Conservation (phyloP, 2,797 vertebrate genomes). For the Chaetodon trifasciatus region DNA sequence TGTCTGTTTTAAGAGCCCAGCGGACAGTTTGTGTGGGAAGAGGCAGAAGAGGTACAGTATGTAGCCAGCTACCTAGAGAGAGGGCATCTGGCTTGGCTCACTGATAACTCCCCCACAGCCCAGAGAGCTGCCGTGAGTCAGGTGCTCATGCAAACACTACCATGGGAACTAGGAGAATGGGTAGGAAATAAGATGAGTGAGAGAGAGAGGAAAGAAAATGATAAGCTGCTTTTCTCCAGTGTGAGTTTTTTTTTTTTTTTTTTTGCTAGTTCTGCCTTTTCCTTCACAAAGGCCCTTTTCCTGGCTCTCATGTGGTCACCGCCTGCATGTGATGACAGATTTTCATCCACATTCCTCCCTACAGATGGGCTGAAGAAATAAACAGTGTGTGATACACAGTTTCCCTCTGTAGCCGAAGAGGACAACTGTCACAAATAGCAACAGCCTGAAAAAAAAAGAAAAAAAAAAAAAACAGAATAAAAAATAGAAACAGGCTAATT, state of each 20-base stretch:
- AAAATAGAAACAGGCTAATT: conserved; percentile 42
- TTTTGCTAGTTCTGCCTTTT: conserved; percentile 54
- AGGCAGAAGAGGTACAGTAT: conserved; percentile 61
- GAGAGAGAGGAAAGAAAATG: conserved; percentile 11
- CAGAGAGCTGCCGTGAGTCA: conserved; percentile 75
- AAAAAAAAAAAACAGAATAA: conserved; percentile 1
- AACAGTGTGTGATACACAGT: conserved; percentile 11
- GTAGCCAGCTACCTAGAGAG: conserved; percentile 77
- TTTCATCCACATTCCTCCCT: conserved; percentile 19
- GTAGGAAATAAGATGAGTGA: conserved; percentile 56
- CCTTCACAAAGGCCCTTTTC: conserved; percentile 42
- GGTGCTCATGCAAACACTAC: conserved; percentile 75
- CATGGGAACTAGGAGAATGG: conserved; percentile 63
- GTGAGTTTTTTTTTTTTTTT: conserved; percentile 15
- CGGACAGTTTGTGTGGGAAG: conserved; percentile 73
- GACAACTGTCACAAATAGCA: conserved; percentile 37
- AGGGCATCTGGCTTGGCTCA: conserved; percentile 80
- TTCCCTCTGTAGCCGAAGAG: conserved; percentile 26
- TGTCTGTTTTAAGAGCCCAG: conserved; percentile 46
- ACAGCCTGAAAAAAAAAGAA: conserved; percentile 1
- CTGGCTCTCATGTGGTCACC: conserved; percentile 22
- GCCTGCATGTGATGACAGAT: conserved; percentile 34
- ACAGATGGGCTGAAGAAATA: conserved; percentile 13
- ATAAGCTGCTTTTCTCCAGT: conserved; percentile 70
- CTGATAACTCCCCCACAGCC: conserved; percentile 77